Base-by-base conservation (phyloP, 2,888 invertebrate genomes). In the Pyrgus malvae region DNA sequence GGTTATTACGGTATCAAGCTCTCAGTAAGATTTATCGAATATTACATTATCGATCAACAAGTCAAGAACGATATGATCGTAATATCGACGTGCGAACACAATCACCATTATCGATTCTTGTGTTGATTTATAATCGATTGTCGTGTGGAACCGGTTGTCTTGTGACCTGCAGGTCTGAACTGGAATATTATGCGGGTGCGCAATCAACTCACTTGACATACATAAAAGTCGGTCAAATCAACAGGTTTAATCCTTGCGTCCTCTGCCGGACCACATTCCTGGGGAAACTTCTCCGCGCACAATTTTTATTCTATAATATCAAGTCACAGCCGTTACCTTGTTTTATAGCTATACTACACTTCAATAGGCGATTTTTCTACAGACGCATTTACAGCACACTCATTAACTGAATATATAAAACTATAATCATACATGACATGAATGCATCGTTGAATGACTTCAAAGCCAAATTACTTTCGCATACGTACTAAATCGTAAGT, bases 101-200 rank as follows among this genome's bases (percentile, higher is more conserved):
- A 53, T 53, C 38, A 69, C 70, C 68, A 44, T 59, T 58, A 68
- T 74, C 69, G 62, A 67, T 69, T 57, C 61, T 63, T 58, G 63
- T 55, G 65, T 48, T 76, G 83, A 86, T 86, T 84, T 86, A 85
- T 74, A 74, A 70, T 71, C 80, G 77, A 85, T 84, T 88, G 87
- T 87, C 64, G 61, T 56, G 67, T 65, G 55, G 54, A 71, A 80
- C 78, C 72, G 75, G 81, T 74, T 68, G 56, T 23, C 25, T 29
- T 67, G 57, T 65, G 74, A 78, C 76, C 74, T 74, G 77, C 58
- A 65, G 63, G 70, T 75, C 74, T 69, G 64, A 72, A 76, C 78
- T 78, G 76, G 76, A 72, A 78, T 78, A 81, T 83, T 78, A 80
- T 82, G 78, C 76, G 76, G 76, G 80, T 78, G 77, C 77, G 75